Percentiles rank a stretch among this genome's conserved stretches.
phyloP scores from a whole-genome alignment of 2,113 vertebrate genomes.

The mouse (Mus musculus) region DNA sequence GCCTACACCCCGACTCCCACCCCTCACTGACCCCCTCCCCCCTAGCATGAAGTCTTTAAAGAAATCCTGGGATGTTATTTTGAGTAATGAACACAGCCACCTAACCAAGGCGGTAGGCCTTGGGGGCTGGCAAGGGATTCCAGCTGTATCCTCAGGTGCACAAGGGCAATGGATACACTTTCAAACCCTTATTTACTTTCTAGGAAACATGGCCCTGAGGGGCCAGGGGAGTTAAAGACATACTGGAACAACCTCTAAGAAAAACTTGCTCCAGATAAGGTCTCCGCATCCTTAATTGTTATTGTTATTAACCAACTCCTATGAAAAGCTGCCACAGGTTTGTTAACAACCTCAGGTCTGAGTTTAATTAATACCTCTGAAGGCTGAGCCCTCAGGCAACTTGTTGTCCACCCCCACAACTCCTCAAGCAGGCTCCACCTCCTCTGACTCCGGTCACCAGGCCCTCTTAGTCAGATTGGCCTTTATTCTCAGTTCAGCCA shows the following conservation, averaged over 20 bases:
- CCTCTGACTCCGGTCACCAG: not conserved
- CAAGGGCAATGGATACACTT: not conserved
- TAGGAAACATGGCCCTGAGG: constrained; percentile 67
- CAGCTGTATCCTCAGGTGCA: not conserved
- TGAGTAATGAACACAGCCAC: not conserved
- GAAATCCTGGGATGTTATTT: not conserved
- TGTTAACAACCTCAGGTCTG: constrained; percentile 68
- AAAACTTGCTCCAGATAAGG: constrained; percentile 76
- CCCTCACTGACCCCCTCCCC: accelerated
- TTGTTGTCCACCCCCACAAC: constrained; percentile 12
- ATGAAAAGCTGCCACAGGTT: constrained; percentile 70
- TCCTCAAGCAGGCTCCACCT: not conserved
- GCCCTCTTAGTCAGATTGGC: not conserved
- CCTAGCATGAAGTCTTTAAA: not conserved
- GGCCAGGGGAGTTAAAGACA: constrained; percentile 70
- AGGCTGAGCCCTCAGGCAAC: constrained; percentile 57
- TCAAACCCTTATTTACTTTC: not conserved
- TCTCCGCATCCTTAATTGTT: constrained; percentile 80
- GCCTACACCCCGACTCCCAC: not conserved
- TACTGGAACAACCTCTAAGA: constrained; percentile 72
- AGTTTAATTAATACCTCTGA: constrained; percentile 75
- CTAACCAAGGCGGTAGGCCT: not conserved
- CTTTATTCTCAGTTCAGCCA: not conserved
- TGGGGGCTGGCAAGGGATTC: not conserved
- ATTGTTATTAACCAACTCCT: constrained; percentile 75